phyloP scores from a whole-genome alignment of 2,113 vertebrate species.

The Petaurus breviceps region DNA sequence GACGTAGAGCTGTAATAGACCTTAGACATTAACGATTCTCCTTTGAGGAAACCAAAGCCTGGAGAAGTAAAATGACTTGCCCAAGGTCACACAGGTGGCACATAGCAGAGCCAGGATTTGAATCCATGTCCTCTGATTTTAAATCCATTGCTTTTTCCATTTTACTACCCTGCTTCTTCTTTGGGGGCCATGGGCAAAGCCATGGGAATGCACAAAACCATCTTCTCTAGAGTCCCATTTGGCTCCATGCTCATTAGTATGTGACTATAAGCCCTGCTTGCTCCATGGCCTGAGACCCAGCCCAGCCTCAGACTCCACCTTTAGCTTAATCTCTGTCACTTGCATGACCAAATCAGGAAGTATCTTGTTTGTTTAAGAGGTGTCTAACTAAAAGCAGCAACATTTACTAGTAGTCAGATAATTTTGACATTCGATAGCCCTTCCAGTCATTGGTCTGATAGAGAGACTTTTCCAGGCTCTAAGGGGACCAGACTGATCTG shows the following conservation, averaged over 20 bases:
- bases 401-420: background rate
- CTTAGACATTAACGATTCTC: background rate
- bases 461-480: background rate
- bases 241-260: background rate
- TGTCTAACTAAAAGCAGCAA: background rate
- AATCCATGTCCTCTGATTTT: background rate
- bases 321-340: background rate
- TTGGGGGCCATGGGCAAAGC: background rate
- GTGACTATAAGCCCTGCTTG: background rate
- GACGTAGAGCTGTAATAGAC: background rate
- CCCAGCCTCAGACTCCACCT: background rate
- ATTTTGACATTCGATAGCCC: background rate
- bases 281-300: background rate
- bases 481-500: background rate
- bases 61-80: background rate
- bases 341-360: background rate
- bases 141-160: background rate
- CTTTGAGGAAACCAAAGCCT: background rate
- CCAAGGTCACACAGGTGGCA: background rate
- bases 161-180: background rate
- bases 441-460: background rate
- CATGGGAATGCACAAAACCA: background rate
- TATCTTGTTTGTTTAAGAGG: background rate
- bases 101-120: background rate
- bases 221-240: background rate